Conservation (phyloP, 2,113 vertebrate species). For the Nicator chloris region DNA sequence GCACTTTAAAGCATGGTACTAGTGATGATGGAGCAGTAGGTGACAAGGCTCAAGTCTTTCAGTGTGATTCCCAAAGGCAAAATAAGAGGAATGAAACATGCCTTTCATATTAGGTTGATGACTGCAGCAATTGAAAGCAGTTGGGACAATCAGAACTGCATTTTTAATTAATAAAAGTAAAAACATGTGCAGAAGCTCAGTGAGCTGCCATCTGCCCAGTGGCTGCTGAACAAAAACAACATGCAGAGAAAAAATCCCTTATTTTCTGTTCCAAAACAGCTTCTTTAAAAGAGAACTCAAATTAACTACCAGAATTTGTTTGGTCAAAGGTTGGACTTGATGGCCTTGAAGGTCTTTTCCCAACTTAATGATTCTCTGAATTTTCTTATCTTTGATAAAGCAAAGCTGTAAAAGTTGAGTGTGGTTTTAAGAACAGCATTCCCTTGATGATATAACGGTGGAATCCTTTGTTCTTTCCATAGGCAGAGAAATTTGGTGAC, state of each 20-base stretch:
- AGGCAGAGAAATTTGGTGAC: conserved; percentile 95
- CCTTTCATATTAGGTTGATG: neutral
- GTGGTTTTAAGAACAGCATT: neutral
- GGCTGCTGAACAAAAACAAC: neutral
- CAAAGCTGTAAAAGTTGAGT: neutral
- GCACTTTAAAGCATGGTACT: neutral
- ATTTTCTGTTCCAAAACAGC: neutral
- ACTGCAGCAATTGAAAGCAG: neutral
- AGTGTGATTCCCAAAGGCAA: neutral
- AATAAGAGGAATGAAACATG: neutral
- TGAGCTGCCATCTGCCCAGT: neutral
- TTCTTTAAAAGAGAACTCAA: neutral
- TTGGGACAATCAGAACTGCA: neutral
- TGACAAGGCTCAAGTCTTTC: neutral
- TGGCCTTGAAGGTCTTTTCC: neutral
- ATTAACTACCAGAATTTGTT: neutral
- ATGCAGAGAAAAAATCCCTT: neutral
- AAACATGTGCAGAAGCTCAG: neutral
- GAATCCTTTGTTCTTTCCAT: neutral
- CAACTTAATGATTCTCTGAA: neutral
- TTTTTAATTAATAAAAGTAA: neutral
- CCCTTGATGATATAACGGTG: neutral
- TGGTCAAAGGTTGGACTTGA: neutral
- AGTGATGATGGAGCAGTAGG: neutral
- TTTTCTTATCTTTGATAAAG: neutral